Conservation (phyloP, 2,888 invertebrate species). For the Camponotus fellah region DNA sequence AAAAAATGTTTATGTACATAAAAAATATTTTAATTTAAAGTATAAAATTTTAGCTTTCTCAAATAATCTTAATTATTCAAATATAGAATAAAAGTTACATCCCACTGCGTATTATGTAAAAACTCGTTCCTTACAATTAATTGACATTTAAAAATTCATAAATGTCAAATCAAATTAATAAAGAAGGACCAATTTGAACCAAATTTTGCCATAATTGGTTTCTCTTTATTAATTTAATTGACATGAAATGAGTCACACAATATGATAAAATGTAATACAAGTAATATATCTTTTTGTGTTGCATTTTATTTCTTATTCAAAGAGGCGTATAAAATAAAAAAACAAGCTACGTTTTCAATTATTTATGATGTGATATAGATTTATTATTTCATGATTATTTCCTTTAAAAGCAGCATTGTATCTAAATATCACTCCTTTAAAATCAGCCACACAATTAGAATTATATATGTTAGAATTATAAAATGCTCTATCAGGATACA, state of each 20-base stretch:
- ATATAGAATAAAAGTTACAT: not conserved
- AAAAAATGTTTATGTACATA: constrained; percentile 11
- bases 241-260: not conserved
- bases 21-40: constrained; percentile 14
- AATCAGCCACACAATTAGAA: not conserved
- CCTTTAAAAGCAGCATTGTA: not conserved
- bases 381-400: constrained; percentile 8
- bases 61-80: constrained; percentile 8
- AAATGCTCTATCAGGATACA: not conserved
- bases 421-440: not conserved
- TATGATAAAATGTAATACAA: not conserved
- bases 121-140: not conserved
- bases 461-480: not conserved
- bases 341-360: not conserved
- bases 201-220: not conserved
- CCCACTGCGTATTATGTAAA: not conserved
- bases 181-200: not conserved
- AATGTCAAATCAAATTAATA: not conserved
- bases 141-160: not conserved
- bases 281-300: not conserved
- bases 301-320: not conserved
- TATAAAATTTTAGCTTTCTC: not conserved
- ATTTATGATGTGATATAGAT: constrained; percentile 27
- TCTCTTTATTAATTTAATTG: not conserved
- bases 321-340: not conserved